Evolutionary conservation across 2,797 vertebrate genomes (phyloP).

Genomic region (Carapus acus): DNA sequence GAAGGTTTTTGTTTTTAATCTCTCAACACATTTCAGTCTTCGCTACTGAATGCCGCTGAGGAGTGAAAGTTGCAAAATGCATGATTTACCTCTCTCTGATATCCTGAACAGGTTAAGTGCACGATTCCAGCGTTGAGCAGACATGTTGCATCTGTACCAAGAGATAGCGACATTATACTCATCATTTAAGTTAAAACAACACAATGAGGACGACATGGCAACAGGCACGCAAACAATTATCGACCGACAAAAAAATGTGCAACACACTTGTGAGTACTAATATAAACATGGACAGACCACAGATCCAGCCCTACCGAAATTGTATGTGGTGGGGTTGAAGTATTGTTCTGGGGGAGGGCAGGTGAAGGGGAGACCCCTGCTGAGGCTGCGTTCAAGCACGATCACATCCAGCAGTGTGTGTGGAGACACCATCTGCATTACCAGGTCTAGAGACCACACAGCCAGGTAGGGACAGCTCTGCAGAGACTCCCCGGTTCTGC

Average conservation of each 20-base stretch:
- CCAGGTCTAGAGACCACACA: slow-evolving; percentile 86
- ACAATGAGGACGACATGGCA: too few relatives aligned
- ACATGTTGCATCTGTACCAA: slow-evolving; percentile 82
- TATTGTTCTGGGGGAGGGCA: slow-evolving; percentile 93
- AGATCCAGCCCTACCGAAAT: slow-evolving; percentile 79
- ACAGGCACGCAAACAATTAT: neutral
- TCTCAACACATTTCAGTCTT: too few relatives aligned
- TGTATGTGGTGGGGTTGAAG: slow-evolving; percentile 90
- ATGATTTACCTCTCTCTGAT: slow-evolving; percentile 95
- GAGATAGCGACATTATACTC: too few relatives aligned
- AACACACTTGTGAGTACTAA: neutral
- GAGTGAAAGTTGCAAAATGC: too few relatives aligned
- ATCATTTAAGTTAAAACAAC: too few relatives aligned
- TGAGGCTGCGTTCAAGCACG: slow-evolving; percentile 87
- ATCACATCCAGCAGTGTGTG: slow-evolving; percentile 80
- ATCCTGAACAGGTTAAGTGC: slow-evolving; percentile 86
- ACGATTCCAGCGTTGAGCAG: slow-evolving; percentile 86
- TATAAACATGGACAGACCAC: neutral
- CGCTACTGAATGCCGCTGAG: too few relatives aligned
- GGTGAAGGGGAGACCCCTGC: slow-evolving; percentile 81
- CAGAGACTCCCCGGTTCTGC: slow-evolving; percentile 85
- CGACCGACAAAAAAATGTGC: neutral
- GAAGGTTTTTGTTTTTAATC: neutral
- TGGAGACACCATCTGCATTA: slow-evolving; percentile 76
- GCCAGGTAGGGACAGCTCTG: slow-evolving; percentile 90